These are phyloP conservation scores for Diuraphis noxia DNA, from an alignment of 1,140 invertebrate genomes.

Conservation along the genomic window DNA sequence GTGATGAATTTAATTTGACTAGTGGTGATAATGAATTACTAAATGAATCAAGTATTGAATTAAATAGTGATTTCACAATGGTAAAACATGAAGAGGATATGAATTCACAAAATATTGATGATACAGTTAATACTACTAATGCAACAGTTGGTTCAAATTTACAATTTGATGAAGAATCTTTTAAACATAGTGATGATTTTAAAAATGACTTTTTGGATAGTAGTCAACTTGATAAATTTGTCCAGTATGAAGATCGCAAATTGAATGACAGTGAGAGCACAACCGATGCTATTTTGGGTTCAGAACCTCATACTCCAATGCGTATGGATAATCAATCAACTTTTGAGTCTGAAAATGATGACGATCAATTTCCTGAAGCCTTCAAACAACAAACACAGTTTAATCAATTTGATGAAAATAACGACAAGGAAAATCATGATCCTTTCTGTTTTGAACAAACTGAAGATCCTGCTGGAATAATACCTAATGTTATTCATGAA, in stretches of 20 bases:
- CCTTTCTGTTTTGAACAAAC: conserved; percentile 35
- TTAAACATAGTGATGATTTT: conserved; percentile 12
- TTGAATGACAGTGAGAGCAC: conserved; percentile 38
- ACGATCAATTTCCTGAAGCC: neutral
- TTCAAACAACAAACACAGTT: conserved; percentile 9
- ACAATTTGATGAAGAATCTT: conserved; percentile 2
- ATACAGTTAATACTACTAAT: neutral
- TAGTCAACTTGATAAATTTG: neutral
- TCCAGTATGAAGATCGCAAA: conserved; percentile 22
- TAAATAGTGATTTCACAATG: neutral
- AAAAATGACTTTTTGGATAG: conserved; percentile 20
- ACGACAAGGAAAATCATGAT: conserved; percentile 34
- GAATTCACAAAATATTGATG: conserved; percentile 38
- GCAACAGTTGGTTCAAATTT: neutral
- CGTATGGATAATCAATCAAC: conserved; percentile 47
- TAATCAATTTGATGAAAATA: conserved; percentile 24
- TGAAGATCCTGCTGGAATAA: conserved; percentile 37
- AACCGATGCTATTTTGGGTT: conserved; percentile 42
- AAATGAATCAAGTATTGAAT: neutral
- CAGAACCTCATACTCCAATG: conserved; percentile 42
- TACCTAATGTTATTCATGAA: conserved; percentile 7
- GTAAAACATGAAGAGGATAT: conserved; percentile 11
- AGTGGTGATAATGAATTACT: neutral
- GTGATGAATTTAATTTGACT: neutral
- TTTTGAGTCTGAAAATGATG: conserved; percentile 43